Evolutionary conservation across 2,797 vertebrate species (phyloP), one percentile per base, ranked within the genome.

Genomic region (Rachycentron canadum): DNA sequence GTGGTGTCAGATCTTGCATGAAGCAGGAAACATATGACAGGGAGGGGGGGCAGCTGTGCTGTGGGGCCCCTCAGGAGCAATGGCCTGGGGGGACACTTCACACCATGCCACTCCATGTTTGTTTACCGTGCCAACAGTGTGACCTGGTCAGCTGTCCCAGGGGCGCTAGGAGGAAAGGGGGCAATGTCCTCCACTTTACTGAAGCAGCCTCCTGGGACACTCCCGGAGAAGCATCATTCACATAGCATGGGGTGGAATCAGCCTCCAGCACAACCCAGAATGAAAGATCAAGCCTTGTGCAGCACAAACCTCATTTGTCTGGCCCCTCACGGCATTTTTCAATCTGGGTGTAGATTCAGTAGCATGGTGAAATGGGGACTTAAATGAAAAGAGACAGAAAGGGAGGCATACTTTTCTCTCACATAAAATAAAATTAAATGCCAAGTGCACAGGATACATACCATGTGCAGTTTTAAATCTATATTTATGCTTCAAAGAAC

Each of bases 51-150:
- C 84, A 85, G 82, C 86, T 88, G 89, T 73, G 76, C 25, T 69
- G 36, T 23, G 4, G 63, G 30, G 56, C 60, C 85, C 81, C 75
- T 72, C 0, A 14, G 78, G 83, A 87, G 66, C 49, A 28, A 50
- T 56, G 59, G 83, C 89, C 87, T 50, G 58, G n/a, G 86, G 89
- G 89, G 76, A 78, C 64, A 78, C 79, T 91, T 92, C 88, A 92
- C 90, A 90, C 87, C 64, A 81, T 76, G 83, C 85, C 87, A 88
- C 92, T 86, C 78, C 73, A 30, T 83, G 80, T 91, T 93, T 92
- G 91, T 93, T 93, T 92, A 91, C 85, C 47, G 52, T 77, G 83
- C 84, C 82, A 90, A 88, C 59, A 76, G 73, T 69, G 86, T 89
- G 89, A 92, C 89, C 88, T 7, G 84, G 85, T 92, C 91, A 91